Evolutionary conservation across 2,888 invertebrate species (phyloP), one percentile per base, ranked within the genome.

Genomic region (Torymus texanus): DNA sequence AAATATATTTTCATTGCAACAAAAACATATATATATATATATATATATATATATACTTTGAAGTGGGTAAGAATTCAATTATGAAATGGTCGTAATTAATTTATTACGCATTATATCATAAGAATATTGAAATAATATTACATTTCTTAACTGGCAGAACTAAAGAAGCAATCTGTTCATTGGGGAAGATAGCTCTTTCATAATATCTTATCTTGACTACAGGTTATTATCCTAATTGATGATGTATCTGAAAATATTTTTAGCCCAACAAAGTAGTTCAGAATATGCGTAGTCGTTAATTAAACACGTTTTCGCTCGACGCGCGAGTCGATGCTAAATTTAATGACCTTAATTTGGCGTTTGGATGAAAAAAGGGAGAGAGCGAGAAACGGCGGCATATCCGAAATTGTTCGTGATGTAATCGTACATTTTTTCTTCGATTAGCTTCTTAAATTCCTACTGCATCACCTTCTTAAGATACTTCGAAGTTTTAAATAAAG

Each of bases 311-410:
- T 59, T 61, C 61, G 21, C 51, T 10, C 5, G 41, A 10, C 51
- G 18, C 51, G 21, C 21, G 21, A 11, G 61, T 21, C 41, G 59
- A 51, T 61, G 51, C 71, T 59, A 61, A 41, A 71, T 71, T 71
- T 61, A 21, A 71, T n/a, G 71, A 50, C 53, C 63, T 55, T 70
- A 73, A 72, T 62, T 72, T 72, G 53, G 61, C 21, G 61, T 72
- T 72, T 18, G 11, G 16, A 24, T 67, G 24, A 55, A 41, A 55
- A 66, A 16, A n/a, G 12, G 29, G 8, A 65, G 18, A 50, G 16
- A 16, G 2, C 29, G 18, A 50, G 11, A 21, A 2, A 21, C 1
- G 2, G 21, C 66, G 12, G 10, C 14, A 63, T 10, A 61, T 41
- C 41, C 61, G 41, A 58, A 58, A 70, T 58, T 16, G 18, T 10